Conservation (phyloP, 2,113 vertebrate genomes). For the Phrynosoma blainvillii region DNA sequence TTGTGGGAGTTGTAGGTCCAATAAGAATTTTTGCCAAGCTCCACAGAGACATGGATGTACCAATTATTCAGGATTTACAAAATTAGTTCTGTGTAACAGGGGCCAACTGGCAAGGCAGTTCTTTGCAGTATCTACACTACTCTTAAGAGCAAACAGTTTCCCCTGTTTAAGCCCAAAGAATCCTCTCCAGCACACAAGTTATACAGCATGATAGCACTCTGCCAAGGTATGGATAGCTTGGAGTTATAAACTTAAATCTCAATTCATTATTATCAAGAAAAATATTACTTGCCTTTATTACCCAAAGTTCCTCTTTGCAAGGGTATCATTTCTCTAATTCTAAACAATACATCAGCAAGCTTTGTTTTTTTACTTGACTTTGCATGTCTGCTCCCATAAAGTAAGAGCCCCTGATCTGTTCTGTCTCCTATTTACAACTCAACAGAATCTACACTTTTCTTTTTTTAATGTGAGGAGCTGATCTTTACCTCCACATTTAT, state of each 20-base stretch:
- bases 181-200: neutral
- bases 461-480: neutral
- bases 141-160: neutral
- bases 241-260: neutral
- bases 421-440: neutral
- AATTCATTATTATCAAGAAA: neutral
- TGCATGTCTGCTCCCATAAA: neutral
- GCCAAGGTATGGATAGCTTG: neutral
- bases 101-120: neutral
- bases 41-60: neutral
- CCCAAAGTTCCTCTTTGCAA: neutral
- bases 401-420: neutral
- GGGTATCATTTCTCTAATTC: neutral
- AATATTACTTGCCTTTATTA: neutral
- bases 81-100: neutral
- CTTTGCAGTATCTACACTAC: neutral
- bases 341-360: neutral
- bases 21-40: too few relatives aligned
- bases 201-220: neutral
- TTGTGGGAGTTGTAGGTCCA: too few relatives aligned
- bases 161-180: neutral
- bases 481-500: neutral
- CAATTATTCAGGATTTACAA: neutral
- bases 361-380: neutral
- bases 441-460: neutral